Conservation (phyloP, 2,113 vertebrate genomes). For the Polyodon spathula region DNA sequence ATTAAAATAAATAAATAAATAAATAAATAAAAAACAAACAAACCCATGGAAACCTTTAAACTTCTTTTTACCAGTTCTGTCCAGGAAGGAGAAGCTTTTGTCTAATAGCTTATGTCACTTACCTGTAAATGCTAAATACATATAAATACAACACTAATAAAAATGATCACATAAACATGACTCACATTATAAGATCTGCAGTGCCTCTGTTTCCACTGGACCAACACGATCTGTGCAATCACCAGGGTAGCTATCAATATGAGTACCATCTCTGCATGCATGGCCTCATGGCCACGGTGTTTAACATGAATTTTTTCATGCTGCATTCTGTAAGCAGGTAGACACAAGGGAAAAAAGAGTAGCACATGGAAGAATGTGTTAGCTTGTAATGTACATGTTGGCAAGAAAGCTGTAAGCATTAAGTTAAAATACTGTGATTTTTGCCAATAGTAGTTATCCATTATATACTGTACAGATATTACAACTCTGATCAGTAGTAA, state of each 20-base stretch:
- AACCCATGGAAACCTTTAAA: no score
- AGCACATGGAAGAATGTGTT: neutral
- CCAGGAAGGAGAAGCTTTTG: no score
- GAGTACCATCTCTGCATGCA: constrained; percentile 56
- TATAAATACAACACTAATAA: neutral
- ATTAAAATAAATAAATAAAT: no score
- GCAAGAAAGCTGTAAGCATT: neutral
- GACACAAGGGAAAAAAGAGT: neutral
- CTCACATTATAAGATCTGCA: constrained; percentile 47
- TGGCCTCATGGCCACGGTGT: constrained; percentile 49
- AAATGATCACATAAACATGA: neutral
- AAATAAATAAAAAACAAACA: no score
- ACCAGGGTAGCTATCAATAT: constrained; percentile 54
- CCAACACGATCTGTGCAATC: constrained; percentile 48
- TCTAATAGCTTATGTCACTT: no score
- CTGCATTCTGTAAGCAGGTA: constrained; percentile 41
- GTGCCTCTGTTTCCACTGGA: constrained; percentile 62
- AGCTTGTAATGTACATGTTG: neutral
- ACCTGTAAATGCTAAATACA: no score
- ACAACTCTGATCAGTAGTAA: no score
- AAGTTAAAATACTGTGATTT: no score
- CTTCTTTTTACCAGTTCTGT: no score
- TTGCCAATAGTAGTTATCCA: no score
- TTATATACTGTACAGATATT: no score
- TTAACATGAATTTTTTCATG: constrained; percentile 45